These are phyloP conservation scores for Sebastes matsubarae DNA, from an alignment of 2,797 vertebrate species.

Conservation along the genomic window DNA sequence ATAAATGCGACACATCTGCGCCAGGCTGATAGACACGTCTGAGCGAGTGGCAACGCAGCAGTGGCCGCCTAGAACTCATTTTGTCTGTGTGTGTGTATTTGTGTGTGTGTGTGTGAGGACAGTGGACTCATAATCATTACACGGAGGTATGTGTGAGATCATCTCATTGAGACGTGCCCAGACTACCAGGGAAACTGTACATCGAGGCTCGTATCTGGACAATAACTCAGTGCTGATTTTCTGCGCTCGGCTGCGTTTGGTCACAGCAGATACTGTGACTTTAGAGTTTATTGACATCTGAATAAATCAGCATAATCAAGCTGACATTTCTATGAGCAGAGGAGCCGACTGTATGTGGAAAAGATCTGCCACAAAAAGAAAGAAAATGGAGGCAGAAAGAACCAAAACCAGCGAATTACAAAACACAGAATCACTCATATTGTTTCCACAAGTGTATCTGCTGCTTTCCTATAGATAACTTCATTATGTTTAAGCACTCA, in stretches of 20 bases:
- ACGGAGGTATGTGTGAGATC: slow-evolving; percentile 66
- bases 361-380: neutral
- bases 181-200: slow-evolving; percentile 52
- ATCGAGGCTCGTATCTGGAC: slow-evolving; percentile 43
- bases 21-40: slow-evolving; percentile 86
- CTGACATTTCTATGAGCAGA: slow-evolving; percentile 52
- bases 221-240: slow-evolving; percentile 38
- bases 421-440: neutral
- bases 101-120: slow-evolving; percentile 42
- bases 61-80: slow-evolving; percentile 60
- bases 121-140: slow-evolving; percentile 66
- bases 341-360: slow-evolving; percentile 15
- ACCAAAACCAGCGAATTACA: neutral
- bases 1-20: slow-evolving; percentile 99
- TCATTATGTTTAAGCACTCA: neutral
- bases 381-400: neutral
- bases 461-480: neutral
- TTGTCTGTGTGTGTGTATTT: slow-evolving; percentile 41
- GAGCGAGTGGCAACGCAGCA: slow-evolving; percentile 65
- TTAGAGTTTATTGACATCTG: slow-evolving; percentile 67
- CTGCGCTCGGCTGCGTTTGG: slow-evolving; percentile 23
- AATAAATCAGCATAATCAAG: slow-evolving; percentile 64
- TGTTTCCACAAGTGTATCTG: neutral
- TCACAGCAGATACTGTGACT: slow-evolving; percentile 52
- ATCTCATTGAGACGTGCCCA: slow-evolving; percentile 63